Percentiles rank a stretch among this genome's conserved stretches.
Conservation (phyloP, 1,140 invertebrate genomes). For the Paraescarpia echinospica region DNA sequence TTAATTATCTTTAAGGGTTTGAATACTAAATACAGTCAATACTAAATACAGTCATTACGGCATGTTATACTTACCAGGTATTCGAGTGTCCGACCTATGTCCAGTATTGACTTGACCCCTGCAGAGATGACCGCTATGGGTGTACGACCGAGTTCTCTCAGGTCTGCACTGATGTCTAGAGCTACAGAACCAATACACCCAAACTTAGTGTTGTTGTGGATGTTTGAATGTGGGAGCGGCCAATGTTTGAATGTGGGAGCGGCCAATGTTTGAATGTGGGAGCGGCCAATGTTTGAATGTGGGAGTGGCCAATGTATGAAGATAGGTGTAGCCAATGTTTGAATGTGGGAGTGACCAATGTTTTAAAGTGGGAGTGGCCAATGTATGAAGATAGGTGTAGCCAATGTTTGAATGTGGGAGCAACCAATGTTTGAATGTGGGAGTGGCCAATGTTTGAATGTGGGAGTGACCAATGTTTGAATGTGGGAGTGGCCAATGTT, state of each 20-base stretch:
- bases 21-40: no score
- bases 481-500: not conserved
- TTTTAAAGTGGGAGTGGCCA: not conserved
- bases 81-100: slow-evolving; percentile 91
- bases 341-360: not conserved
- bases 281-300: not conserved
- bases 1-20: no score
- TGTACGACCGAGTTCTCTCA: slow-evolving; percentile 84
- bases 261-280: not conserved
- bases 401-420: not conserved
- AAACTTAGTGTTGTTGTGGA: not conserved
- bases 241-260: not conserved
- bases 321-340: not conserved
- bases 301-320: not conserved
- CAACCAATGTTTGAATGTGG: not conserved
- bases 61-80: slow-evolving; percentile 69
- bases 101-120: slow-evolving; percentile 96
- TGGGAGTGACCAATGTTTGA: not conserved
- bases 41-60: no score
- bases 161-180: slow-evolving; percentile 93
- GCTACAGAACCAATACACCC: slow-evolving; percentile 39
- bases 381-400: not conserved
- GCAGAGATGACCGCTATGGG: slow-evolving; percentile 89
- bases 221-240: not conserved
- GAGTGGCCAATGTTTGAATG: not conserved